A percentile compares a stretch with the other conserved stretches of the same genome.
Evolutionary conservation across 2,797 vertebrate species (phyloP).

Genomic region (Labroides dimidiatus): DNA sequence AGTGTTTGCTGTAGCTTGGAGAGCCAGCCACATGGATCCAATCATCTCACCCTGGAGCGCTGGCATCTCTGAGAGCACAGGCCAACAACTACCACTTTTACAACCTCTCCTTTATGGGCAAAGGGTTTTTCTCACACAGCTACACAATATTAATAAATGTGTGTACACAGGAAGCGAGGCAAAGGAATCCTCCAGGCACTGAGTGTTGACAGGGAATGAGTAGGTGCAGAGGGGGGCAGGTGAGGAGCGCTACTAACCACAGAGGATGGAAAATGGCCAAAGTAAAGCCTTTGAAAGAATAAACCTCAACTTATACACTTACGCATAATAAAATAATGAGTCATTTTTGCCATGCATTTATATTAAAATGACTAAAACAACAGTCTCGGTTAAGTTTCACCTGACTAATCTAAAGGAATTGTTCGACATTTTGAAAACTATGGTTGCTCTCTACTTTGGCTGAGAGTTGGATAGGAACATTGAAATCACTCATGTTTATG

Average conservation of each 20-base stretch:
- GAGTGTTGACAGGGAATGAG: conserved; percentile 59
- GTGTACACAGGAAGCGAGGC: conserved; percentile 68
- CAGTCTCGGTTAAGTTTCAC: conserved; percentile 18
- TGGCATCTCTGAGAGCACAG: conserved; percentile 72
- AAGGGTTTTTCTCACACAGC: conserved; percentile 58
- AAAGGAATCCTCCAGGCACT: conserved; percentile 50
- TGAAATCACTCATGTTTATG: not conserved
- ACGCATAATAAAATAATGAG: conserved; percentile 26
- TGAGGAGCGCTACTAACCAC: conserved; percentile 56
- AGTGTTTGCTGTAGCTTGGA: conserved; percentile 69
- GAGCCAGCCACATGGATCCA: conserved; percentile 75
- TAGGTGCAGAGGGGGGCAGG: conserved; percentile 56
- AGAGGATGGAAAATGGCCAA: conserved; percentile 34
- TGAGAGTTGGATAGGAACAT: not conserved
- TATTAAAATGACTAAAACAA: not conserved
- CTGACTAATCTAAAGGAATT: conserved; percentile 5
- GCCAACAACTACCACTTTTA: conserved; percentile 78
- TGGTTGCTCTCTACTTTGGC: not conserved
- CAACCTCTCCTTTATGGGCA: conserved; percentile 62
- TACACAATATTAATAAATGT: conserved; percentile 73
- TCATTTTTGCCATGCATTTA: conserved; percentile 22
- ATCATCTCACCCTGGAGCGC: conserved; percentile 80
- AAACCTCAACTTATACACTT: conserved; percentile 31
- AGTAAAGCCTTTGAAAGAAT: conserved; percentile 31
- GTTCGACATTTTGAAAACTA: not conserved